phyloP scores from a whole-genome alignment of 2,888 invertebrate species.

The Hemaris fuciformis region DNA sequence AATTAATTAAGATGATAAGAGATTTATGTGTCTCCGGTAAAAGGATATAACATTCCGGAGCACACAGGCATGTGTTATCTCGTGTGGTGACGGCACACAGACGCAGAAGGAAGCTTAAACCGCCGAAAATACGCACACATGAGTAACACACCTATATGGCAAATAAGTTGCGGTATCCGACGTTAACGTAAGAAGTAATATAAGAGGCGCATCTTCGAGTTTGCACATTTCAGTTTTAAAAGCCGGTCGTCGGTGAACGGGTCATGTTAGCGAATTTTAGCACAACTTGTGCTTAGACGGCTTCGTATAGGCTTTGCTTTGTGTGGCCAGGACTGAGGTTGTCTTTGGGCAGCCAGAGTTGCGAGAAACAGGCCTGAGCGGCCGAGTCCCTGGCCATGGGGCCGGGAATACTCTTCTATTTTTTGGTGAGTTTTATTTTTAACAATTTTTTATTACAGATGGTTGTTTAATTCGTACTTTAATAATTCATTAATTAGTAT shows the following conservation, averaged over 20 bases:
- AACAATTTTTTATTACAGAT: not conserved
- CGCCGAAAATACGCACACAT: conserved; percentile 68
- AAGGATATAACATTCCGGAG: conserved; percentile 43
- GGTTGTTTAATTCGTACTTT: not conserved
- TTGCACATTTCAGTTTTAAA: conserved; percentile 79
- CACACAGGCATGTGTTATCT: conserved; percentile 37
- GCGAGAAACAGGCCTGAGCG: conserved; percentile 48
- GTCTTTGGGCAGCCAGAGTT: conserved; percentile 29
- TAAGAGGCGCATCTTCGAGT: conserved; percentile 80
- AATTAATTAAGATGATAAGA: conserved; percentile 33
- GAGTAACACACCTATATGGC: conserved; percentile 60
- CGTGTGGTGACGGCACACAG: conserved; percentile 45
- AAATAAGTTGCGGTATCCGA: conserved; percentile 78
- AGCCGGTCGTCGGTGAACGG: conserved; percentile 71
- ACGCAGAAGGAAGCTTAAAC: conserved; percentile 44
- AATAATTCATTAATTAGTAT: not conserved
- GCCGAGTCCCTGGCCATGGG: conserved; percentile 72
- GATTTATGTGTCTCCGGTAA: conserved; percentile 33
- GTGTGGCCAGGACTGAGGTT: conserved; percentile 48
- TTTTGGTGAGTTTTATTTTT: conserved; percentile 60
- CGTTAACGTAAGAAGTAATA: conserved; percentile 79
- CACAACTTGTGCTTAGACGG: conserved; percentile 54
- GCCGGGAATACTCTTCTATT: conserved; percentile 64
- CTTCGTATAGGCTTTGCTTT: conserved; percentile 45
- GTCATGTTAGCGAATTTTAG: conserved; percentile 69